Base-by-base conservation (phyloP, 2,888 invertebrate genomes). In the Sesia bembeciformis region DNA sequence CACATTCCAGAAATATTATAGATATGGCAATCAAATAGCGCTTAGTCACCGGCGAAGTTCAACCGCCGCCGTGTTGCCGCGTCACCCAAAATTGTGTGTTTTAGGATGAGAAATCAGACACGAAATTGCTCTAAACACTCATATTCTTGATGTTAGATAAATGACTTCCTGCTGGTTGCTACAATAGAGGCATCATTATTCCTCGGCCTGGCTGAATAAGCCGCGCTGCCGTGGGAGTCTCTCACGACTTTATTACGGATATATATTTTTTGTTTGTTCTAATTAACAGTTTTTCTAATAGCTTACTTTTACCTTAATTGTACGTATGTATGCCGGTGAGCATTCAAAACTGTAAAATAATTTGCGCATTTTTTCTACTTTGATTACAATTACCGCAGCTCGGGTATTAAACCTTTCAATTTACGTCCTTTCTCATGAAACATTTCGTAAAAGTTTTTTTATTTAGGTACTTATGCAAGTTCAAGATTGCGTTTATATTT, bases 71-170 rank as follows among this genome's bases (percentile, higher is more conserved):
- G 23, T 23, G 46, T 46, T 46, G 46, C 38, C 38, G 38, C 23
- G 39, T 50, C 50, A 50, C 73, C 78, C 76, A 63, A 86, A 88
- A 87, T 86, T 85, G 85, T 84, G 81, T 81, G 81, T 77, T 80
- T 84, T 82, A 78, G 79, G 74, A 82, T 81, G 80, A 79, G 84
- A 87, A 88, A 85, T 85, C 82, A 80, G 81, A 81, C 82, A 79
- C 83, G 72, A 87, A 89, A 89, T 88, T 86, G 83, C 83, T 87
- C 76, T 82, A 83, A 87, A 86, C 86, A 81, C 78, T 88, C 83
- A 88, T 88, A 89, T 88, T 88, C 85, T 85, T 87, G 87, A 88
- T 89, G 88, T 81, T 85, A 87, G 88, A 88, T 88, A 89, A 89
- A 88, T 86, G 77, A 88, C 89, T 89, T 89, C 89, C 89, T 88